Conservation (phyloP, 1,140 invertebrate genomes). For the Bradysia coprophila region DNA sequence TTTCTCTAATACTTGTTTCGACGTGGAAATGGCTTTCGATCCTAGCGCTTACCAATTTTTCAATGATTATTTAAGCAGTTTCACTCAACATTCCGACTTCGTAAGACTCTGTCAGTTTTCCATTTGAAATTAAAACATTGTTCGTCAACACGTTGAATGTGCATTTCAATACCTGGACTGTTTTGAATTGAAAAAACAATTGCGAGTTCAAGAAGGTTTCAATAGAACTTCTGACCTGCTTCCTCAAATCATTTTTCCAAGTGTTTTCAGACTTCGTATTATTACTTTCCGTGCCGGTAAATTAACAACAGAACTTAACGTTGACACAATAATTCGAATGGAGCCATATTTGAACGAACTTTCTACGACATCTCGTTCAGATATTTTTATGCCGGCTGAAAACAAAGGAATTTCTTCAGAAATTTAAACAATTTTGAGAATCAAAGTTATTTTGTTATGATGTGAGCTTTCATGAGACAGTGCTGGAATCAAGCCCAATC, state of each 20-base stretch:
- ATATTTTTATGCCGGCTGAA: conserved; percentile 93
- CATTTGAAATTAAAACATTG: conserved; percentile 68
- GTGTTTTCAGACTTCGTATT: conserved; percentile 69
- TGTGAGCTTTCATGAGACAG: conserved; percentile 83
- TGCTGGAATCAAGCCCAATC: conserved; percentile 59
- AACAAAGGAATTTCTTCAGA: too few species aligned
- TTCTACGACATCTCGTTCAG: conserved; percentile 93
- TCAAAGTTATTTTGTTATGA: too few species aligned
- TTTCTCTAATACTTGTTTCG: conserved; percentile 61
- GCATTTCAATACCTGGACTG: conserved; percentile 59
- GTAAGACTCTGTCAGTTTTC: too few species aligned
- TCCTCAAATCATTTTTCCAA: conserved; percentile 53
- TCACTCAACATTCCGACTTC: too few species aligned
- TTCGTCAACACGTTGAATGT: conserved; percentile 44
- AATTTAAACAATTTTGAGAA: too few species aligned
- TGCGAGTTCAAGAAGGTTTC: too few species aligned
- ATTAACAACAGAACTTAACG: conserved; percentile 85
- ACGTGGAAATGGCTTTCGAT: conserved; percentile 28
- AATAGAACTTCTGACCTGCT: too few species aligned
- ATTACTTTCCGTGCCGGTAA: conserved; percentile 88
- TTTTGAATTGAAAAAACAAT: conserved; percentile 2
- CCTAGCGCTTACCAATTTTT: too few species aligned
- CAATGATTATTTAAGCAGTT: too few species aligned
- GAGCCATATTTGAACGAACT: conserved; percentile 57
- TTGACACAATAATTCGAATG: conserved; percentile 81